Evolutionary conservation across 2,888 invertebrate genomes (phyloP).

Genomic region (Clivina fossor): DNA sequence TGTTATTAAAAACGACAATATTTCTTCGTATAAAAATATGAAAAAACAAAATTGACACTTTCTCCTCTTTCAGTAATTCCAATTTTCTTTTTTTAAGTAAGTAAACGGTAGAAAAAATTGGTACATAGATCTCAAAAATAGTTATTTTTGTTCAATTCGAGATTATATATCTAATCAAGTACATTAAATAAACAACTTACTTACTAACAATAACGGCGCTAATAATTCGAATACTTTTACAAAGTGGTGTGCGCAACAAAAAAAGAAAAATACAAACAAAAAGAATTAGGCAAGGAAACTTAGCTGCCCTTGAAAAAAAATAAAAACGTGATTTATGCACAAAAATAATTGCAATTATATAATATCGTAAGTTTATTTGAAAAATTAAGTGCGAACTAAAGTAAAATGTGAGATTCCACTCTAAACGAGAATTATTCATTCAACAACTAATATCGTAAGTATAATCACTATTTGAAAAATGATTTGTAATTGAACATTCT

Average conservation of each 20-base stretch:
- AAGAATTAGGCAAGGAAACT: slow-evolving; percentile 1
- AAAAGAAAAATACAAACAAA: slow-evolving; percentile 8
- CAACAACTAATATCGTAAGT: slow-evolving; percentile 1
- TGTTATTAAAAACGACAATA: slow-evolving; percentile 9
- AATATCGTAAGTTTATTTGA: neutral
- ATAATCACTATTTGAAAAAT: slow-evolving; percentile 3
- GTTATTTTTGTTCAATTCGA: slow-evolving; percentile 14
- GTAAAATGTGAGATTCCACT: slow-evolving; percentile 7
- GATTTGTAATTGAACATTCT: neutral
- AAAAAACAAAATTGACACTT: slow-evolving; percentile 32
- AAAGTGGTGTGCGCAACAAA: too few species aligned
- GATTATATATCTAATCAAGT: slow-evolving; percentile 9
- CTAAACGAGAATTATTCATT: neutral
- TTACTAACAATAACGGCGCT: neutral
- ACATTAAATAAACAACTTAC: neutral
- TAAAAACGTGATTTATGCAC: slow-evolving; percentile 26
- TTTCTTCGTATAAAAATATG: slow-evolving; percentile 31
- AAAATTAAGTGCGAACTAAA: slow-evolving; percentile 2
- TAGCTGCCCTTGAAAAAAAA: slow-evolving; percentile 22
- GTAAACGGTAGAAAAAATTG: slow-evolving; percentile 18
- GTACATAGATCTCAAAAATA: slow-evolving; percentile 27
- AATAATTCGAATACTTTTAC: neutral
- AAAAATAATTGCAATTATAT: slow-evolving; percentile 25
- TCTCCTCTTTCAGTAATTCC: slow-evolving; percentile 15
- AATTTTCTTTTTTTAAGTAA: slow-evolving; percentile 22